Conservation (phyloP, 2,113 vertebrate genomes). For the Macrotis lagotis region DNA sequence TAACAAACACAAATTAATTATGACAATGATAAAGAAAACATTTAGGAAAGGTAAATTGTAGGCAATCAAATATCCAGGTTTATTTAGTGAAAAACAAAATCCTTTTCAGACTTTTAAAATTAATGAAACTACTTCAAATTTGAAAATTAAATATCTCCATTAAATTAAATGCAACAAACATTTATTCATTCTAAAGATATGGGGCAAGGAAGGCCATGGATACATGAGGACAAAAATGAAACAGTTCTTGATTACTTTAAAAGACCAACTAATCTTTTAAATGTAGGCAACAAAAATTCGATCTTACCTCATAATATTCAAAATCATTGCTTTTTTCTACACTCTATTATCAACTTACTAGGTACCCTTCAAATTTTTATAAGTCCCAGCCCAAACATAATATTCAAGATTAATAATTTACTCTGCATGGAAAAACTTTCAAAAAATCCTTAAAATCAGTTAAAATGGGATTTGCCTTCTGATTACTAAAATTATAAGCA, state of each 20-base stretch:
- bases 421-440: constrained; percentile 5
- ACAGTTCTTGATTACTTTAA: neutral
- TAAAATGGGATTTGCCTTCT: too few species aligned
- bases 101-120: constrained; percentile 22
- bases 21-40: constrained; percentile 46
- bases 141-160: constrained; percentile 10
- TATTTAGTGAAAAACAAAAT: constrained; percentile 46
- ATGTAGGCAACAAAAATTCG: neutral
- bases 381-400: constrained; percentile 29
- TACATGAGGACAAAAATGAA: neutral
- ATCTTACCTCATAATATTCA: constrained; percentile 12
- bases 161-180: neutral
- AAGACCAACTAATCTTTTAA: neutral
- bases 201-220: neutral
- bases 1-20: constrained; percentile 65
- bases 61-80: constrained; percentile 15
- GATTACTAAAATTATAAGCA: too few species aligned
- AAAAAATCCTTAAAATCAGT: constrained; percentile 52
- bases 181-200: neutral
- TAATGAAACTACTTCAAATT: constrained; percentile 54
- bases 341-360: constrained; percentile 38
- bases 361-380: constrained; percentile 38
- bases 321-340: constrained; percentile 35
- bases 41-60: constrained; percentile 56
- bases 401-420: constrained; percentile 47